phyloP scores from a whole-genome alignment of 2,113 vertebrate species.

The Brachionichthys hirsutus region DNA sequence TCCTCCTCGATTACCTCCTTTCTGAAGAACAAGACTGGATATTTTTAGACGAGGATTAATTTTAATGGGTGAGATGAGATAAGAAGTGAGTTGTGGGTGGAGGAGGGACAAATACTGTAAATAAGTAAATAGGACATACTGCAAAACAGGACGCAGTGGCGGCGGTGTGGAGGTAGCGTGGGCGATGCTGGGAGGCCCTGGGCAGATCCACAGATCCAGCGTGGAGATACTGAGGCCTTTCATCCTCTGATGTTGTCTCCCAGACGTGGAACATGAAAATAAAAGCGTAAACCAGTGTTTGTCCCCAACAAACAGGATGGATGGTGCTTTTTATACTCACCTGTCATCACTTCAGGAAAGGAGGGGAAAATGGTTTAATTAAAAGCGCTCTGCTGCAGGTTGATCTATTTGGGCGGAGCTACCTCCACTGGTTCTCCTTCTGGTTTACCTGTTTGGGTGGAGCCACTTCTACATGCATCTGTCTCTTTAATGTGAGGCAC shows the following conservation, averaged over 20 bases:
- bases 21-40: slow-evolving; percentile 50
- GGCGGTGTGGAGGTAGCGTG: slow-evolving; percentile 24
- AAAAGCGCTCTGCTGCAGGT: too few relatives aligned
- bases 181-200: slow-evolving; percentile 47
- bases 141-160: slow-evolving; percentile 58
- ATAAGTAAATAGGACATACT: slow-evolving; percentile 74
- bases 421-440: too few relatives aligned
- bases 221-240: slow-evolving; percentile 60
- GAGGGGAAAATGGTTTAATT: too few relatives aligned
- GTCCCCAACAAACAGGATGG: slow-evolving; percentile 11
- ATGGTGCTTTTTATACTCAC: not conserved
- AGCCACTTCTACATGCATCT: too few relatives aligned
- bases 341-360: too few relatives aligned
- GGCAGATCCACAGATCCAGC: slow-evolving; percentile 62
- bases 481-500: not conserved
- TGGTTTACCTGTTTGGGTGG: too few relatives aligned
- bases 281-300: slow-evolving; percentile 28
- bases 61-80: slow-evolving; percentile 71
- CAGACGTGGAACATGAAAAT: slow-evolving; percentile 31
- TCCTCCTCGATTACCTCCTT: slow-evolving; percentile 42
- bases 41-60: slow-evolving; percentile 75
- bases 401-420: too few relatives aligned
- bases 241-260: slow-evolving; percentile 51
- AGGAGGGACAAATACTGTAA: slow-evolving; percentile 49
- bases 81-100: slow-evolving; percentile 58